A percentile compares a stretch with the other conserved stretches of the same genome.
Evolutionary conservation across 2,113 vertebrate genomes (phyloP).

Genomic region (Caretta caretta): DNA sequence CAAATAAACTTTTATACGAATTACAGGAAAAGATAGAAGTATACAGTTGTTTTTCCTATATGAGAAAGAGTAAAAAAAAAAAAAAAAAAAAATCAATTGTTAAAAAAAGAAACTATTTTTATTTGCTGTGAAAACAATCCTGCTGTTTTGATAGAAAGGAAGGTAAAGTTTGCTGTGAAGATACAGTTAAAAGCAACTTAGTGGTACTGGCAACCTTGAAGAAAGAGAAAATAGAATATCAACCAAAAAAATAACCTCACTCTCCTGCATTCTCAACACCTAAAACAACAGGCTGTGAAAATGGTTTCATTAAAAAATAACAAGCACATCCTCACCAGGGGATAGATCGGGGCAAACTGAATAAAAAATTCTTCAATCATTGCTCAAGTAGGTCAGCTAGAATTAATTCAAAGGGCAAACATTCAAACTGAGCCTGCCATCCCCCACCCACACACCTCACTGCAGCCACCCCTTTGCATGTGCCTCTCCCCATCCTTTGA

Average conservation of each 20-base stretch:
- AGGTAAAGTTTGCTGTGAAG: accelerated
- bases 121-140: slow-evolving; percentile 44
- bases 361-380: slow-evolving; percentile 84
- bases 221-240: slow-evolving; percentile 41
- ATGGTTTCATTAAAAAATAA: slow-evolving; percentile 86
- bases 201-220: slow-evolving; percentile 4
- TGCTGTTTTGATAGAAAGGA: slow-evolving; percentile 30
- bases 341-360: slow-evolving; percentile 74
- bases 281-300: slow-evolving; percentile 81
- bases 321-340: slow-evolving; percentile 76
- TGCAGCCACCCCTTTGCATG: not conserved
- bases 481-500: slow-evolving; percentile 60
- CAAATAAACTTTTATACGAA: not conserved
- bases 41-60: not conserved
- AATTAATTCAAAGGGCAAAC: slow-evolving; percentile 93
- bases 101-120: slow-evolving; percentile 42
- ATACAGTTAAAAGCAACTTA: not conserved
- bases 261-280: slow-evolving; percentile 59
- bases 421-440: slow-evolving; percentile 70
- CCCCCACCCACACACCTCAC: not conserved
- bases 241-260: slow-evolving; percentile 54
- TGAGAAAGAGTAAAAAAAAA: not conserved
- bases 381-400: slow-evolving; percentile 94
- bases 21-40: slow-evolving; percentile 19
- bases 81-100: not conserved